Percentiles rank a stretch among this genome's conserved stretches.
Evolutionary conservation across 2,888 invertebrate genomes (phyloP).

Genomic region (Lacanobia wlatinum): DNA sequence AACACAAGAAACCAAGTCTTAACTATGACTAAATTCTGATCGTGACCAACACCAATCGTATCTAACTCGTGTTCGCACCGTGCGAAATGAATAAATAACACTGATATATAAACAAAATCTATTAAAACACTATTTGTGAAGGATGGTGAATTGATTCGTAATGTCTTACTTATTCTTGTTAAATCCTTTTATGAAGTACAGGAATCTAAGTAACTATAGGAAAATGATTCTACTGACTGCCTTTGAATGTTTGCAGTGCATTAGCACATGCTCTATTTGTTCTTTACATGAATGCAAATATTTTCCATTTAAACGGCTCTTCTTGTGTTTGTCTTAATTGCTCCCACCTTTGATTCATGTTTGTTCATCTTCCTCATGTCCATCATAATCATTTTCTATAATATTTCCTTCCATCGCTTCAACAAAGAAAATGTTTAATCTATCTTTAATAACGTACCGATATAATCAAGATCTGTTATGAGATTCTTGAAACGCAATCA

Average conservation of each 20-base stretch:
- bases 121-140: constrained; percentile 46
- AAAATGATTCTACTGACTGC: constrained; percentile 35
- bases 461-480: constrained; percentile 24
- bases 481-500: constrained; percentile 29
- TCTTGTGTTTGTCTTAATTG: constrained; percentile 20
- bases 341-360: background rate
- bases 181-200: constrained; percentile 29
- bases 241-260: constrained; percentile 21
- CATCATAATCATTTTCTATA: background rate
- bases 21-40: constrained; percentile 44
- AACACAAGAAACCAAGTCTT: constrained; percentile 22
- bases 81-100: constrained; percentile 65
- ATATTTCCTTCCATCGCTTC: constrained; percentile 3
- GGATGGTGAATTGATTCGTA: constrained; percentile 51
- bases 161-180: constrained; percentile 23
- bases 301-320: constrained; percentile 25
- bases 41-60: constrained; percentile 49
- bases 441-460: constrained; percentile 18
- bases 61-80: constrained; percentile 49
- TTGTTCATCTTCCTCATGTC: constrained; percentile 29
- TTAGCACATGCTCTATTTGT: constrained; percentile 23
- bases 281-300: constrained; percentile 33
- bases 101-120: constrained; percentile 60
- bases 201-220: constrained; percentile 28
- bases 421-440: constrained; percentile 12